phyloP scores from a whole-genome alignment of 1,140 invertebrate genomes.

The Sarcophaga bullata region DNA sequence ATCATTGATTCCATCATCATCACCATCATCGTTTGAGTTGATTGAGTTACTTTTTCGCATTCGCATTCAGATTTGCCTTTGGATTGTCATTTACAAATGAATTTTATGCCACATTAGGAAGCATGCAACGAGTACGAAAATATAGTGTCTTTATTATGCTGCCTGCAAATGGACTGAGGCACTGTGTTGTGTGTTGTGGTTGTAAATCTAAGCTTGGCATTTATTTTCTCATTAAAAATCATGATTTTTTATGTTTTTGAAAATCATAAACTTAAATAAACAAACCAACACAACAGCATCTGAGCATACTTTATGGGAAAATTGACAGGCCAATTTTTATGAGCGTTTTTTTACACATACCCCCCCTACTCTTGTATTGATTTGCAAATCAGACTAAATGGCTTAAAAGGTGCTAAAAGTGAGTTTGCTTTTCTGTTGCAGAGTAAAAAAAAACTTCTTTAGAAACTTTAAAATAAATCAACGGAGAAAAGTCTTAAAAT shows the following conservation, averaged over 20 bases:
- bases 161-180: too few species aligned
- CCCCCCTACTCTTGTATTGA: neutral
- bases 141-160: too few species aligned
- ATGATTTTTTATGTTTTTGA: neutral
- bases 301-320: too few species aligned
- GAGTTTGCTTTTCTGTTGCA: neutral
- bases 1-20: too few species aligned
- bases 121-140: too few species aligned
- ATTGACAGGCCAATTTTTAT: neutral
- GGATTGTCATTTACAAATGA: too few species aligned
- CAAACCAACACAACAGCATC: neutral
- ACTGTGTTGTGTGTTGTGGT: neutral
- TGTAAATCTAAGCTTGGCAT: neutral
- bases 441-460: neutral
- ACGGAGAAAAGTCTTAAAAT: too few species aligned
- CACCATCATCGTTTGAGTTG: too few species aligned
- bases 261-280: neutral
- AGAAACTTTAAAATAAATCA: neutral
- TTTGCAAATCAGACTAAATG: neutral
- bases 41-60: too few species aligned
- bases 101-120: too few species aligned
- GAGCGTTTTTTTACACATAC: too few species aligned
- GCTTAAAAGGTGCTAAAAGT: conserved; percentile 17
- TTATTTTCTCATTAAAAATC: conserved; percentile 18
- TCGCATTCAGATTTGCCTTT: too few species aligned